Base-by-base conservation (phyloP, 2,888 invertebrate genomes). In the Ctenicera cuprea region DNA sequence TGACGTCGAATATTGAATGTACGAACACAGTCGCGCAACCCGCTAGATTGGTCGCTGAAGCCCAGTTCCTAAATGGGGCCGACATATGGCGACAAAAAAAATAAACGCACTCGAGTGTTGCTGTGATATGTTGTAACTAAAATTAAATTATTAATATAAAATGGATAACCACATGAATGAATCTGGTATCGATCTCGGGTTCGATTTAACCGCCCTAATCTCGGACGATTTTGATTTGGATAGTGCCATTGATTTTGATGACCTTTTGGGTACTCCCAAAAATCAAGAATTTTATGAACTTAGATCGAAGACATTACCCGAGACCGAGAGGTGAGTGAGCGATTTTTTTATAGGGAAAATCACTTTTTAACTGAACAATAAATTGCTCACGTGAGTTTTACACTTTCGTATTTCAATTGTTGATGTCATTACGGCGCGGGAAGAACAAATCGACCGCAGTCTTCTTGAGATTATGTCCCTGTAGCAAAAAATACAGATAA, bases 161-260 rank as follows among this genome's bases (percentile, higher is more conserved):
- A 73, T 75, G 71, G 73, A 73, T 41, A 70, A 65, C 16, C 86
- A 75, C 65, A 89, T 89, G 89, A 88, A 89, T 69, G 92, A 92
- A 82, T 91, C 91, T 50, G 92, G 92, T 33, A 90, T 92, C 78
- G 92, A 92, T 85, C 87, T 92, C 84, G 91, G 90, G 75, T 92
- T 91, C 82, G 92, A 92, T 85, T 87, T 92, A 77, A 87, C 88
- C 74, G 89, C 90, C 74, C 87, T 89, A 65, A 80, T 86, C 54
- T 86, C 87, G 61, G 87, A 86, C 68, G 88, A 88, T 79, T 86
- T 89, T 76, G 88, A 89, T 79, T 84, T 88, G 73, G 88, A 89
- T 80, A 87, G 87, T 83, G 86, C 87, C 78, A 86, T 87, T 72
- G 87, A 87, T 83, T 87, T 89, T 50, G 88, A 89, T 71, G 89